These are phyloP conservation scores for Sebastes reedi DNA, from an alignment of 2,797 vertebrate species.

Conservation along the genomic window DNA sequence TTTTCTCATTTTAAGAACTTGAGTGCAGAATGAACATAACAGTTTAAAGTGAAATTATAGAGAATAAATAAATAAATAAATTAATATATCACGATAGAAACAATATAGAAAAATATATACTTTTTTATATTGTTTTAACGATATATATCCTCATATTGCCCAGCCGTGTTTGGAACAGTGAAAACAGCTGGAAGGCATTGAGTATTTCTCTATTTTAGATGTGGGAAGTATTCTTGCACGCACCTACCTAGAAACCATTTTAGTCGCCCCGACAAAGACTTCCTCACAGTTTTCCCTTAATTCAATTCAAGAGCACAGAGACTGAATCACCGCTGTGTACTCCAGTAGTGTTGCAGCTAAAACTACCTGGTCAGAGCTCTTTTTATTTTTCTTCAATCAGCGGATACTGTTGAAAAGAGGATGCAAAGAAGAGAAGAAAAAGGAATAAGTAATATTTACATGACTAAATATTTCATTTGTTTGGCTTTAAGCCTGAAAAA, in stretches of 20 bases:
- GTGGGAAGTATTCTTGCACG: background rate
- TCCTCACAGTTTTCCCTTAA: slow-evolving; percentile 20
- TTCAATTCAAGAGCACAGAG: slow-evolving; percentile 19
- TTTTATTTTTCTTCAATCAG: background rate
- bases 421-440: background rate
- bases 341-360: background rate
- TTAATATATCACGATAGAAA: too few species aligned
- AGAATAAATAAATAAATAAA: too few species aligned
- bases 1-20: too few species aligned
- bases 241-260: slow-evolving; percentile 22
- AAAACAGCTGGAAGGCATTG: background rate
- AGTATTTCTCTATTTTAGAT: slow-evolving; percentile 12
- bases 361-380: slow-evolving; percentile 13
- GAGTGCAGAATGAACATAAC: too few species aligned
- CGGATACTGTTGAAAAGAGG: background rate
- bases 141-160: too few species aligned
- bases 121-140: too few species aligned
- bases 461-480: slow-evolving; percentile 39
- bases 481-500: slow-evolving; percentile 16
- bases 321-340: background rate
- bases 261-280: background rate
- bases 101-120: too few species aligned
- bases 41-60: too few species aligned
- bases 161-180: background rate
- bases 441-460: background rate